Base-by-base conservation (phyloP, 2,797 vertebrate species). In the Thripadectes ignobilis region DNA sequence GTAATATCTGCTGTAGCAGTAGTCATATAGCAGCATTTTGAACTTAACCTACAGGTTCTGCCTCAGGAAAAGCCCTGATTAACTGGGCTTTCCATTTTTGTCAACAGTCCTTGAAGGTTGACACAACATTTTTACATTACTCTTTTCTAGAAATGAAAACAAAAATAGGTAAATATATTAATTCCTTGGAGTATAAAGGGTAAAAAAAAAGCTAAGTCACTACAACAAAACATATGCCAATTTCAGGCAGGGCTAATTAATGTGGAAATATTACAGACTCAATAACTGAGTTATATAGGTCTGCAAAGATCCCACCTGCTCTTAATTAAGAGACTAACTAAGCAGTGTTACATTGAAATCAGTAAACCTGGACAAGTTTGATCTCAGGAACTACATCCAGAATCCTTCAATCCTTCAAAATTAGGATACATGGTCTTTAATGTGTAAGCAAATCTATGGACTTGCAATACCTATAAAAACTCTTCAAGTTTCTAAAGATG, bases 201-300 rank as follows among this genome's bases (percentile, higher is more conserved):
- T 59, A 45, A 36, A 71, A 18, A 57, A 89, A 82, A 82, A 11
- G 6, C 10, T 21, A 61, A 65, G 9, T 41, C 32, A 30, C 38
- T 74, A 61, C 8, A 75, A 9, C 29, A 69, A 88, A 93, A 62
- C 1, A 58, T 36, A 73, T 6, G 3, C 9, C 1, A 61, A 77
- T 93, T 71, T 67, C 39, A 85, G 16, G 12, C 6, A 59, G n/a
- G 6, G 58, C 8, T 71, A 85, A 62, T 22, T 26, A 63, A 71
- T 0, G 0, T 32, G 12, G 34, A 77, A 30, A 24, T 51, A 88
- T 76, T 69, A 20, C 16, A 29, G 8, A 26, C 10, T 80, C 10
- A 27, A 3, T 12, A 48, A 1, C 6, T 46, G 32, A 72, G 38
- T 36, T 79, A 43, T 3, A 9, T n/a, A 17, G 0, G 0, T 32